Conservation (phyloP, 1,140 invertebrate species). For the Phymorhynchus buccinoides region DNA sequence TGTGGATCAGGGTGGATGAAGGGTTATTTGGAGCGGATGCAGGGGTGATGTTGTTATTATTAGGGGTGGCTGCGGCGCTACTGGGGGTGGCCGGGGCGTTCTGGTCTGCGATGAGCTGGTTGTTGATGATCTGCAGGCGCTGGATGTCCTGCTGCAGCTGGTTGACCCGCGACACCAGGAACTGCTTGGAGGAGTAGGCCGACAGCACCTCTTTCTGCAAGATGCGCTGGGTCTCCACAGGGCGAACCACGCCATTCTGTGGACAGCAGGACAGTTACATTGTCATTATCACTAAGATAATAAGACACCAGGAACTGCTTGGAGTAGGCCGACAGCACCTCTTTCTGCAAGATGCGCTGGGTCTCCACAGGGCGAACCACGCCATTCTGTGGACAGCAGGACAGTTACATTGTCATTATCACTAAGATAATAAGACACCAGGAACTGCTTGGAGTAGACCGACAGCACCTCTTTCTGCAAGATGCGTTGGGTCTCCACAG, state of each 20-base stretch:
- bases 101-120: slow-evolving; percentile 15
- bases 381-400: slow-evolving; percentile 53
- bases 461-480: slow-evolving; percentile 88
- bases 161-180: slow-evolving; percentile 84
- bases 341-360: slow-evolving; percentile 86
- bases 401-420: no score
- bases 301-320: no score
- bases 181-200: slow-evolving; percentile 85
- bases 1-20: background rate
- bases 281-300: no score
- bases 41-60: no score
- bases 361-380: slow-evolving; percentile 49
- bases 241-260: slow-evolving; percentile 54
- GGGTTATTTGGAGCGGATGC: background rate
- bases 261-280: background rate
- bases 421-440: no score
- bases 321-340: slow-evolving; percentile 86
- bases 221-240: slow-evolving; percentile 78
- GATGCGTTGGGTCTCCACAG: slow-evolving; percentile 78
- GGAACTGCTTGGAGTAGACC: slow-evolving; percentile 85
- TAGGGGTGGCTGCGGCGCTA: no score
- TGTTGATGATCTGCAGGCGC: slow-evolving; percentile 80
- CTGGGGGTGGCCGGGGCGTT: background rate
- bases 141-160: slow-evolving; percentile 84
- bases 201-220: slow-evolving; percentile 88